phyloP scores from a whole-genome alignment of 2,797 vertebrate species.

The Acestrorhynchus altus region DNA sequence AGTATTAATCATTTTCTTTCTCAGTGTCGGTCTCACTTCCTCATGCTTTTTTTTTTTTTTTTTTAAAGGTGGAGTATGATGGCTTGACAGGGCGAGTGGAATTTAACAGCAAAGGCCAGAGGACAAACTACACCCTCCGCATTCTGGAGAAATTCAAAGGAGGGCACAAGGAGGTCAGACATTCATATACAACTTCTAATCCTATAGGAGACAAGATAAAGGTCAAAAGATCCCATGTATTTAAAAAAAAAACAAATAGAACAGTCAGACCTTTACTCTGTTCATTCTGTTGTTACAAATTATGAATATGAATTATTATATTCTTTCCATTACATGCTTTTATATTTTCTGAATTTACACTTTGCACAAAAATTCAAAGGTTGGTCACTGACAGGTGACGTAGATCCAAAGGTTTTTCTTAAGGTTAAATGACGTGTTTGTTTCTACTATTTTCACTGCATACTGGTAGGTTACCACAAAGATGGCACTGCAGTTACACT shows the following conservation, averaged over 20 bases:
- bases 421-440: too few relatives aligned
- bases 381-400: too few relatives aligned
- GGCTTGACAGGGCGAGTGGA: conserved; percentile 88
- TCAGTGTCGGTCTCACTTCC: not conserved
- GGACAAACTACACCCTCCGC: conserved; percentile 89
- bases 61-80: conserved; percentile 85
- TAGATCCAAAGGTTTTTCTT: too few relatives aligned
- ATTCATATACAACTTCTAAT: conserved; percentile 1
- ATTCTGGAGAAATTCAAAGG: conserved; percentile 86
- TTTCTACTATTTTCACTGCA: too few relatives aligned
- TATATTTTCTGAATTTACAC: not conserved
- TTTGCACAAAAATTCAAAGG: not conserved
- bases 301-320: too few relatives aligned
- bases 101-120: conserved; percentile 93
- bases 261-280: conserved; percentile 42
- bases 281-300: too few relatives aligned
- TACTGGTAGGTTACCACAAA: too few relatives aligned
- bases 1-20: too few relatives aligned
- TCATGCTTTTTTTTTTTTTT: not conserved
- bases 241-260: conserved; percentile 38
- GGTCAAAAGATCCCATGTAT: conserved; percentile 1
- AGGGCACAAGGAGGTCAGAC: conserved; percentile 85
- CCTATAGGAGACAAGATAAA: not conserved
- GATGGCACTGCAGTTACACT: too few relatives aligned
- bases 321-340: too few relatives aligned